Base-by-base conservation (phyloP, 2,113 vertebrate genomes). In the Apodemus speciosus region DNA sequence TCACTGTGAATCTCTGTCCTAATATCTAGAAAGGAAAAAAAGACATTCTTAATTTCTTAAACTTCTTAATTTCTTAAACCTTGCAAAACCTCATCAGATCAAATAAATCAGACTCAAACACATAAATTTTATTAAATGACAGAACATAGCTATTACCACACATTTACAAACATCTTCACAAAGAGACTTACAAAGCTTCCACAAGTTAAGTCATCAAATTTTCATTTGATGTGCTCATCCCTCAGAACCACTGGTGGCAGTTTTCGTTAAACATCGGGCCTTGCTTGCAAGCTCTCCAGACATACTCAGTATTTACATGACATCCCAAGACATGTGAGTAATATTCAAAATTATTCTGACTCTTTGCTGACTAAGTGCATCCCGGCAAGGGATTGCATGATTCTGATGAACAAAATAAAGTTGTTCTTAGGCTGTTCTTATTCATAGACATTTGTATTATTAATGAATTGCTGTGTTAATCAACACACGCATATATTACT, bases 1-100 rank as follows among this genome's bases (percentile, higher is more conserved):
- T 87, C 68, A 51, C 83, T 85, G 15, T 68, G 51, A 69, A 30
- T 81, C 27, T 92, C 80, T n/a, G 27, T 53, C 56, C 62, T 49
- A 0, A 87, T 88, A 43, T 3, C 80, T 46, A n/a, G 43, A 88
- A 71, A 46, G 62, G 9, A 66, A 4, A 35, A 71, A 93, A 68
- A 11, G 75, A 11, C 43, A 51, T 77, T 53, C 27, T 77, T 10
- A 35, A 77, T 35, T 51, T 51, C 14, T 20, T 20, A 20, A 76
- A 49, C 30, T 27, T 46, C n/a, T n/a, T n/a, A 7, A 8, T 16
- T 2, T 76, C 30, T 9, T 23, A 43, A 72, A 51, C 11, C 3
- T 72, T 40, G 15, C n/a, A 71, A 71, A 2, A n/a, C 15, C n/a
- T 38, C n/a, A 2, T 71, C n/a, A 71, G 1, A 40, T 6, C 4